Evolutionary conservation across 2,797 vertebrate species (phyloP), one percentile per base, ranked within the genome.

Genomic region (Oryzias dopingdopingensis): DNA sequence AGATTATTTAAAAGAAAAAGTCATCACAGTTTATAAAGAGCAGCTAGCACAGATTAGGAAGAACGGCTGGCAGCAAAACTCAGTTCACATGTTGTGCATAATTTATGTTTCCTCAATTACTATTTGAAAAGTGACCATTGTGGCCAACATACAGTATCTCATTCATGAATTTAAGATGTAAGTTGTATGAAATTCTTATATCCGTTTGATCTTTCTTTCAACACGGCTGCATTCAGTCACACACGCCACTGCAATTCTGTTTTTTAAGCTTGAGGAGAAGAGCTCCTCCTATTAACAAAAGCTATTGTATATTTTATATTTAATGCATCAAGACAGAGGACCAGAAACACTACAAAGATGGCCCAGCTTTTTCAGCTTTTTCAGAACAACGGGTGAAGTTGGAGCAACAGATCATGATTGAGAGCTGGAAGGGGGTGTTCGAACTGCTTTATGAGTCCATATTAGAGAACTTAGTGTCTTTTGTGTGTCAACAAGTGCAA

Each of bases 401-500:
- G 54, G 40, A 54, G 50, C 20, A 47, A 61, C 41, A 40, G 50
- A 29, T 52, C 23, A 18, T 22, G 23, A 59, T 53, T 18, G 52
- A 72, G 57, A 55, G 47, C 59, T 41, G 51, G 42, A 57, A 45
- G 55, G 52, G 59, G 49, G 52, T 50, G 67, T 53, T 64, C 78
- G 63, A 76, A 74, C 61, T 4, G 60, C 65, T 65, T 67, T 62
- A 71, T 72, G 68, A 77, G 70, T 67, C 67, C 56, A 70, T 67
- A 79, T 79, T 59, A 68, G 60, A 37, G 32, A 37, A 12, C 32
- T 69, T 66, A 77, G 70, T 78, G 65, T 72, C 26, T 44, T 62
- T 66, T 77, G 69, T 83, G 73, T 89, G 86, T 87, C 87, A 89
- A 91, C 85, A 89, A 87, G 80, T 58, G 70, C 66, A 78, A 69